Base-by-base conservation (phyloP, 2,797 vertebrate species). In the Carapus acus region DNA sequence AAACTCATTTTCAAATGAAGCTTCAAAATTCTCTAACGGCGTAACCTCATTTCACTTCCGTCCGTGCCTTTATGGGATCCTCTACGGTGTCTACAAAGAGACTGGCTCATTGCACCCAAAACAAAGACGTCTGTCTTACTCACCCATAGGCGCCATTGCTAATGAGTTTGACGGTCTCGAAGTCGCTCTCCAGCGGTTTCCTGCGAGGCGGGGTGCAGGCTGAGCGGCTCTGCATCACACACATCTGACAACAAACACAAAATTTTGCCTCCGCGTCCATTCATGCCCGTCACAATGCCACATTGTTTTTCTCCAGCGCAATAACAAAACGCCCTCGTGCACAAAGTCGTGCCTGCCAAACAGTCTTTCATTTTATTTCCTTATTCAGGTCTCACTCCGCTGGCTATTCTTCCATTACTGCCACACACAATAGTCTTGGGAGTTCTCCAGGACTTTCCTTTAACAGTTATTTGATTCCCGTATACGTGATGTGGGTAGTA, bases 111-210 rank as follows among this genome's bases (percentile, higher is more conserved):
- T 43, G 2, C 1, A 56, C 52, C 2, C 2, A 39, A 58, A 62
- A 75, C 48, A 68, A 67, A 71, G 49, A 41, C 17, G 50, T 59
- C 58, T 49, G 54, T 54, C 49, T 68, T 39, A 58, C 93, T 93
- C 83, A 96, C 94, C 94, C 94, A 54, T 97, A 97, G 66, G 94
- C 94, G 58, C 94, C 94, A 47, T 97, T 97, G 79, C 94, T 97
- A 62, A 97, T 97, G 56, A 97, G 83, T 78, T 97, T 97, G 82
- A 94, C 93, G 1, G 91, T 96, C 76, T 97, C 93, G 82, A 97
- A 97, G 86, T 97, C 94, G 58, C 89, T 93, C 88, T 97, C 94
- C 87, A 91, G 81, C 77, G 94, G 85, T 62, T 92, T 95, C 56
- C 91, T 89, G 21, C 92, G 91, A 74, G 87, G 87, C 58, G 86